A percentile compares a stretch with the other conserved stretches of the same genome.
phyloP scores from a whole-genome alignment of 2,113 vertebrate genomes.

The Peromyscus californicus region DNA sequence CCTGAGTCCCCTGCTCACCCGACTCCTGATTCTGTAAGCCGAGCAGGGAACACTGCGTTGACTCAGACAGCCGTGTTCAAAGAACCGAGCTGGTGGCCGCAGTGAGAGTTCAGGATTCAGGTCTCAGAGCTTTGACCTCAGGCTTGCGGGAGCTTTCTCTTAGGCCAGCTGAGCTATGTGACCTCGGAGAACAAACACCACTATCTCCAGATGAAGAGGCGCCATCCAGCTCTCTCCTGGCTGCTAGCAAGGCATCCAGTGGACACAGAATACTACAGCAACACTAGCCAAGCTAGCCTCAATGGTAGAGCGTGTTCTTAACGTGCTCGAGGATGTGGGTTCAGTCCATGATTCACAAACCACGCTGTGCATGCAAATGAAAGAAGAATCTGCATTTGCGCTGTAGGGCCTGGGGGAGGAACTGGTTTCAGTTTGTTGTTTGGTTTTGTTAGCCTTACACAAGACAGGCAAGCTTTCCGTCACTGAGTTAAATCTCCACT shows the following conservation, averaged over 20 bases:
- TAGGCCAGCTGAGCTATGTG: neutral
- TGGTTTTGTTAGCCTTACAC: neutral
- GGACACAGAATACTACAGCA: neutral
- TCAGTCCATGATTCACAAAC: neutral
- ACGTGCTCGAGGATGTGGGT: neutral
- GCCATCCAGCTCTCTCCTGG: neutral
- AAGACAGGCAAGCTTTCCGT: neutral
- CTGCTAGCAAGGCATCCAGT: neutral
- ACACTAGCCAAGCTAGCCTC: neutral
- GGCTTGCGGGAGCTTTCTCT: neutral
- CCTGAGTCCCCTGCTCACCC: neutral
- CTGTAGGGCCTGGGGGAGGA: too few species aligned
- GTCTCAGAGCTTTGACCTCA: neutral
- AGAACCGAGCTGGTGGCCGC: neutral
- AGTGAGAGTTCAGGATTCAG: neutral
- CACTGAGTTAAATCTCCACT: neutral
- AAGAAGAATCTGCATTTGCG: neutral
- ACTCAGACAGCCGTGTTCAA: neutral
- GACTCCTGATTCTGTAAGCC: conserved; percentile 48
- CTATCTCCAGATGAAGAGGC: neutral
- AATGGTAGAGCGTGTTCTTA: neutral
- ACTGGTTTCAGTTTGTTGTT: neutral
- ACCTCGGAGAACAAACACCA: neutral
- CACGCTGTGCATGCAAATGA: neutral
- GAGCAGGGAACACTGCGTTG: conserved; percentile 19